Base-by-base conservation (phyloP, 1,140 invertebrate species). In the Eubasilissa regina region DNA sequence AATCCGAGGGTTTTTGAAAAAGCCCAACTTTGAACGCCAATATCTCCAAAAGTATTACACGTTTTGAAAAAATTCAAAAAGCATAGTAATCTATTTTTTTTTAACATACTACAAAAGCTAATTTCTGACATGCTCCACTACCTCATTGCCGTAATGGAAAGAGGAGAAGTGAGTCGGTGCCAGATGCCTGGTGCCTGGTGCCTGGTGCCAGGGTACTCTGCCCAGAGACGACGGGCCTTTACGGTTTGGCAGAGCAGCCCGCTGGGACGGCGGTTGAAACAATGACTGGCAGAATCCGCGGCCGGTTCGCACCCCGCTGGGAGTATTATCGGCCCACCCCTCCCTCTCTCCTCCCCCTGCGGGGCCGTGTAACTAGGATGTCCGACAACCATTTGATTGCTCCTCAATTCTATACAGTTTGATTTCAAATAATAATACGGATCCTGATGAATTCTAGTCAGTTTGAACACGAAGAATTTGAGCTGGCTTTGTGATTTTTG, bases 251-350 rank as follows among this genome's bases (percentile, higher is more conserved):
- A 75, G 74, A 75, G 58, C 74, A 56, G 58, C 76, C 75, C 51
- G 80, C 66, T 78, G 75, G 75, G 73, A 17, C 75, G 13, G 75
- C 80, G 80, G 80, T 79, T 81, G 79, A 81, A 81, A 81, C 80
- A 81, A 81, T 81, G 80, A 81, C 80, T 81, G 80, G 80, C 80
- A 81, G 51, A 81, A 79, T 81, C 78, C 64, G 66, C 62, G 56
- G 56, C 77, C 66, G 77, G 80, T 72, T 81, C 74, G 74, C 80
- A 56, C 64, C 76, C 80, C 80, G 80, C 80, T 81, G 80, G 80
- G 77, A 77, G 77, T 73, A 81, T 81, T 81, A 81, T 81, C 75
- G 19, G 17, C n/a, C 72, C 51, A 9, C 25, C 10, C 35, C 21
- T 25, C 19, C 51, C 53, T 4, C 72, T 9, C 72, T 13, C 17